Evolutionary conservation across 2,888 invertebrate species (phyloP).

Genomic region (Andrena bicolor): DNA sequence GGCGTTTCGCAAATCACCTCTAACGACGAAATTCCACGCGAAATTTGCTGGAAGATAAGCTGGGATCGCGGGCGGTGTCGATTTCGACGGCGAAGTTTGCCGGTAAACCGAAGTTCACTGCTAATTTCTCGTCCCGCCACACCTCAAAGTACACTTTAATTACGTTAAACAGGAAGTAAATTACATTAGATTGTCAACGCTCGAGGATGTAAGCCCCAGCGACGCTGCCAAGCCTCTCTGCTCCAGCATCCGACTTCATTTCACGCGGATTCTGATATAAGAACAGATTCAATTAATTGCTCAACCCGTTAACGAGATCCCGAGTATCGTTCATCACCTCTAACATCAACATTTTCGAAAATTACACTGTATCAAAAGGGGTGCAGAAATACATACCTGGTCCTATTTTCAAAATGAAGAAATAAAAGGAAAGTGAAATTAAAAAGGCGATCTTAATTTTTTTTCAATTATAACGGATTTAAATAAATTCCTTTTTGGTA

Average conservation of each 20-base stretch:
- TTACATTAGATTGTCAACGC: slow-evolving; percentile 72
- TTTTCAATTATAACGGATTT: no score
- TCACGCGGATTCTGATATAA: slow-evolving; percentile 48
- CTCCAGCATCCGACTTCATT: slow-evolving; percentile 53
- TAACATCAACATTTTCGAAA: neutral
- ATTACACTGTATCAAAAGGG: neutral
- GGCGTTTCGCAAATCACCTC: slow-evolving; percentile 47
- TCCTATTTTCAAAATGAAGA: no score
- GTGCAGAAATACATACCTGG: neutral
- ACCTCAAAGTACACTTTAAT: slow-evolving; percentile 74
- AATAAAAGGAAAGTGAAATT: no score
- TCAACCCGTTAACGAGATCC: slow-evolving; percentile 14
- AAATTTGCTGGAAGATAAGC: slow-evolving; percentile 62
- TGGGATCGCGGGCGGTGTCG: slow-evolving; percentile 64
- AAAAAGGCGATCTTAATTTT: no score
- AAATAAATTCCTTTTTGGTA: no score
- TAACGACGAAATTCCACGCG: slow-evolving; percentile 47
- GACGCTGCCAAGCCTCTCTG: slow-evolving; percentile 39
- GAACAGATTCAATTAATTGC: slow-evolving; percentile 52
- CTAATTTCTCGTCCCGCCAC: slow-evolving; percentile 72
- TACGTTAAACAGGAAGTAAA: slow-evolving; percentile 73
- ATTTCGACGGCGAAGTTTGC: slow-evolving; percentile 68
- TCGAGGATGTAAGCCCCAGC: slow-evolving; percentile 61
- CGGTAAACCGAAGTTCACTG: slow-evolving; percentile 72
- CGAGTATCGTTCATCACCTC: neutral